Percentiles rank a stretch among this genome's conserved stretches.
These are phyloP conservation scores for Copsychus sechellarum DNA, from an alignment of 2,113 vertebrate genomes.

Conservation along the genomic window DNA sequence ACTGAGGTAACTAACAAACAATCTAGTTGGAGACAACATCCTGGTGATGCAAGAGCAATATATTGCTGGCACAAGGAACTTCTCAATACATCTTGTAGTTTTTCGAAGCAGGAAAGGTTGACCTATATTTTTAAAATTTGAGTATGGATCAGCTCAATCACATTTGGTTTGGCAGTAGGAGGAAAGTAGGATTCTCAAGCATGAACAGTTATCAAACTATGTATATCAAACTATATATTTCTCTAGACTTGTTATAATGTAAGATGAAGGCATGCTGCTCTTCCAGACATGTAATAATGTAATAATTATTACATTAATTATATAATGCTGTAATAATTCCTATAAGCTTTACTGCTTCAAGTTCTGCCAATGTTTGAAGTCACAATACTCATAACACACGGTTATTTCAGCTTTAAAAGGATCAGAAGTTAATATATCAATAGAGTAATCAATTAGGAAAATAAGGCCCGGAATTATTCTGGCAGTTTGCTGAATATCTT, in stretches of 20 bases:
- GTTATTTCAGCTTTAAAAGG: not conserved
- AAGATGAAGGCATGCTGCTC: not conserved
- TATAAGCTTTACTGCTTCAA: not conserved
- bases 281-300: not conserved
- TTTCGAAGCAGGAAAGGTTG: not conserved
- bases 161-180: not conserved
- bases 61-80: not conserved
- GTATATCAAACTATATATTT: not conserved
- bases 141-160: not conserved
- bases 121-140: not conserved
- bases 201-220: not conserved
- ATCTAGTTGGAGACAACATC: not conserved
- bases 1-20: not conserved
- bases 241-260: not conserved
- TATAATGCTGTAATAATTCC: not conserved
- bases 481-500: not conserved
- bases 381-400: not conserved
- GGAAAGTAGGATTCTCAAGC: not conserved
- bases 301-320: too few species aligned
- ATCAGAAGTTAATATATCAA: not conserved
- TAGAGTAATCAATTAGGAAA: not conserved
- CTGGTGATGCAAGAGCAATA: not conserved
- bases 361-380: not conserved
- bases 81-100: not conserved
- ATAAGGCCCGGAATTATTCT: not conserved